Conservation (phyloP, 2,888 invertebrate species). For the Panzeria rudis region DNA sequence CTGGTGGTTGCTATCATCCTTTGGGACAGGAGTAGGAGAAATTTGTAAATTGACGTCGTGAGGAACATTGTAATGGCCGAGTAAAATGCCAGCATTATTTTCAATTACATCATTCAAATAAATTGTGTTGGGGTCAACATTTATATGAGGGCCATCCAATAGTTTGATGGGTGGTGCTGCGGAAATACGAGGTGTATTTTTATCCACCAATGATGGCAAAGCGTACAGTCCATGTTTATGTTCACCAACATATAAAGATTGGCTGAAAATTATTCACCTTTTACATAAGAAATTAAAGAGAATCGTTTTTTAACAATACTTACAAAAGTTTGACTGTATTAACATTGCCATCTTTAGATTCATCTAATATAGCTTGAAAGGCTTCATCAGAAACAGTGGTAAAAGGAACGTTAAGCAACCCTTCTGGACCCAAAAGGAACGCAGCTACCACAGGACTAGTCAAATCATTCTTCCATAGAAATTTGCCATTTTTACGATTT, state of each 20-base stretch:
- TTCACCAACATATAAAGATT: conserved; percentile 96
- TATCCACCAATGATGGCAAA: conserved; percentile 95
- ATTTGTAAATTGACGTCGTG: conserved; percentile 84
- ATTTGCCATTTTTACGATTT: conserved; percentile 90
- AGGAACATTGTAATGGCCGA: conserved; percentile 90
- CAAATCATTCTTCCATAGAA: conserved; percentile 94
- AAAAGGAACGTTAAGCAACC: conserved; percentile 93
- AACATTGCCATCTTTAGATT: conserved; percentile 86
- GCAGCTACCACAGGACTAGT: conserved; percentile 96
- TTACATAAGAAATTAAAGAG: neutral
- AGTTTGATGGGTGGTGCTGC: conserved; percentile 89
- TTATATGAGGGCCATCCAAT: conserved; percentile 88
- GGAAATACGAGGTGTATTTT: conserved; percentile 92
- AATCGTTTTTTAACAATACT: conserved; percentile 77
- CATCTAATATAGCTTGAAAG: conserved; percentile 88
- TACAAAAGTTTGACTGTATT: conserved; percentile 87
- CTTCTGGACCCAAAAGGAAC: conserved; percentile 90
- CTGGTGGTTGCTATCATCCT: conserved; percentile 76
- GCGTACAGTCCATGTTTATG: conserved; percentile 94
- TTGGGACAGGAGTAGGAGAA: conserved; percentile 78
- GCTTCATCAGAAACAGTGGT: conserved; percentile 95
- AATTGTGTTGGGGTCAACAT: conserved; percentile 82
- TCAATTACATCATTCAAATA: conserved; percentile 84
- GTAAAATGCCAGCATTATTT: conserved; percentile 81
- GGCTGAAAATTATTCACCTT: conserved; percentile 84